Percentiles rank a stretch among this genome's conserved stretches.
phyloP scores from a whole-genome alignment of 2,888 invertebrate genomes.

The Dexiosoma caninum region DNA sequence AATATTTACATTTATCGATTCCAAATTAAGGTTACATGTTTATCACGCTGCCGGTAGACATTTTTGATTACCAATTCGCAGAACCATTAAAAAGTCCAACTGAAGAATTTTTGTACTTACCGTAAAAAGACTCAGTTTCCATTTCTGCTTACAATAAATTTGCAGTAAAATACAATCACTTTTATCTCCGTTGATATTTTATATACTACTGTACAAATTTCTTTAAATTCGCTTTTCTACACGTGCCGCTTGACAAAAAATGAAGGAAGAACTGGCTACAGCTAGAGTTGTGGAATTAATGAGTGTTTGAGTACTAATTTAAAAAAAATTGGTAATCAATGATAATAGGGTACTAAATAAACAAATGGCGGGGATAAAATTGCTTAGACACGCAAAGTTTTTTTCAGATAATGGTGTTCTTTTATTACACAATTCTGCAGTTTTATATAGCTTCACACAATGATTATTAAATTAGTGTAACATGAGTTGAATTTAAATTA shows the following conservation, averaged over 20 bases:
- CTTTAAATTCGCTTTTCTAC: conserved; percentile 13
- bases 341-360: no score
- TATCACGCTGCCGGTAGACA: conserved; percentile 57
- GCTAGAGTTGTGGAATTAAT: not conserved
- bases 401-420: no score
- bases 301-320: not conserved
- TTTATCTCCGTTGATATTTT: conserved; percentile 11
- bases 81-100: not conserved
- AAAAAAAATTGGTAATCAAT: not conserved
- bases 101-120: conserved; percentile 79
- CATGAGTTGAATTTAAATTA: no score
- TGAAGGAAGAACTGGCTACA: conserved; percentile 9
- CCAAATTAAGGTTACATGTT: conserved; percentile 32
- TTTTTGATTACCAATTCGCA: conserved; percentile 52
- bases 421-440: no score
- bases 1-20: not conserved
- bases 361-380: no score
- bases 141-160: conserved; percentile 75
- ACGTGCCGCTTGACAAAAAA: conserved; percentile 59
- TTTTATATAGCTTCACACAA: no score
- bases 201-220: conserved; percentile 48
- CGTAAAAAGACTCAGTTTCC: conserved; percentile 92
- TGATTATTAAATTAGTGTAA: no score
- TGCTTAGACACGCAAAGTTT: no score
- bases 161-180: conserved; percentile 6